A percentile compares a stretch with the other conserved stretches of the same genome.
Evolutionary conservation across 2,888 invertebrate species (phyloP).

Genomic region (Erebia ligea): DNA sequence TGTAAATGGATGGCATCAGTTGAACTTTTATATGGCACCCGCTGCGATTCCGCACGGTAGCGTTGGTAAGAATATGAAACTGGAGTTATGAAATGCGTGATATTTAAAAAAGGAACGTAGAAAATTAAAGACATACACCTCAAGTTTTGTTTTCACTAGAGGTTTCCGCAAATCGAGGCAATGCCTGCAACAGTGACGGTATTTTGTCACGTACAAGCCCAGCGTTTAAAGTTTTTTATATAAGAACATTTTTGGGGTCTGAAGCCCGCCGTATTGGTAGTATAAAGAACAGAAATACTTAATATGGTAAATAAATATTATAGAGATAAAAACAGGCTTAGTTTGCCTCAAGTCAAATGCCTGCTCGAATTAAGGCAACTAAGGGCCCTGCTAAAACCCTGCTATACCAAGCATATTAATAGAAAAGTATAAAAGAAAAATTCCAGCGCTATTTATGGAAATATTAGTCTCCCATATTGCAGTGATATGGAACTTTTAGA

Average conservation of each 20-base stretch:
- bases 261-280: no score
- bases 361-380: no score
- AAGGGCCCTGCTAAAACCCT: no score
- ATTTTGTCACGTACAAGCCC: no score
- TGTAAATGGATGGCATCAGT: constrained; percentile 65
- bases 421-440: constrained; percentile 17
- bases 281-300: no score
- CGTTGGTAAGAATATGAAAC: constrained; percentile 42
- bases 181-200: no score
- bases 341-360: no score
- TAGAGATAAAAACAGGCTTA: no score
- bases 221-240: no score
- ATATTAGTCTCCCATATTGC: constrained; percentile 3
- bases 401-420: constrained; percentile 1
- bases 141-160: neutral
- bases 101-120: neutral
- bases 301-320: no score
- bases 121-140: constrained; percentile 13
- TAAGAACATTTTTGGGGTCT: no score
- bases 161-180: neutral
- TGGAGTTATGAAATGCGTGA: constrained; percentile 26
- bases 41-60: constrained; percentile 55
- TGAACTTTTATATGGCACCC: constrained; percentile 62
- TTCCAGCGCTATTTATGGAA: constrained; percentile 10
- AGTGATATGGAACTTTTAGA: constrained; percentile 9